A percentile compares a stretch with the other conserved stretches of the same genome.
phyloP scores from a whole-genome alignment of 1,140 invertebrate genomes.

The Heliothis subflexa region DNA sequence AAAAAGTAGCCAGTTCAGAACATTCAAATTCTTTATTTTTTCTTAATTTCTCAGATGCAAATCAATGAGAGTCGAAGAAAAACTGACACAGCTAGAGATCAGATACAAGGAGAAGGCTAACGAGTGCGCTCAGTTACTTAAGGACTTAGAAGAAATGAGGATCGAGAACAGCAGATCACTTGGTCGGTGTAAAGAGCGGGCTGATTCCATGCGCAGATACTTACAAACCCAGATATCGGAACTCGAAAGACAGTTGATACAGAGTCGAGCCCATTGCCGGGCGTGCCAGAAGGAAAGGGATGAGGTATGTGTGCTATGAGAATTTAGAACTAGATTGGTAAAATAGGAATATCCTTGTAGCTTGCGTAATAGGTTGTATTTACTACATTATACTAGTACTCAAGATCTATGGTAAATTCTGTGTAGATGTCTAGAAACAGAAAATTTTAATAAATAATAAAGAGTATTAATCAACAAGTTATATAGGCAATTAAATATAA shows the following conservation, averaged over 20 bases:
- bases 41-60: conserved; percentile 65
- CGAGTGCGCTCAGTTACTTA: conserved; percentile 85
- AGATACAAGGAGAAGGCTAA: conserved; percentile 80
- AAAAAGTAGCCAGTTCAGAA: too few relatives aligned
- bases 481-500: too few relatives aligned
- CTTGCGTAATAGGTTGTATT: too few relatives aligned
- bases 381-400: too few relatives aligned
- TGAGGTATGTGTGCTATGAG: conserved; percentile 80
- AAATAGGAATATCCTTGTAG: too few relatives aligned
- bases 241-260: conserved; percentile 88
- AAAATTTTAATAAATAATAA: too few relatives aligned
- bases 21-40: neutral
- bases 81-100: conserved; percentile 82
- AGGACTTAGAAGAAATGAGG: conserved; percentile 89
- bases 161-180: conserved; percentile 90
- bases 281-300: conserved; percentile 89
- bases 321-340: neutral
- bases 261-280: conserved; percentile 87
- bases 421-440: too few relatives aligned
- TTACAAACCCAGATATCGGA: conserved; percentile 88
- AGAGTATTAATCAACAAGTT: too few relatives aligned
- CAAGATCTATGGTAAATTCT: too few relatives aligned
- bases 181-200: conserved; percentile 88
- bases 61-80: conserved; percentile 72
- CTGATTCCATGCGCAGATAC: conserved; percentile 84